A percentile compares a stretch with the other conserved stretches of the same genome.
Conservation (phyloP, 35 echinoderm and acorn worm species). For the Apostichopus japonicus region DNA sequence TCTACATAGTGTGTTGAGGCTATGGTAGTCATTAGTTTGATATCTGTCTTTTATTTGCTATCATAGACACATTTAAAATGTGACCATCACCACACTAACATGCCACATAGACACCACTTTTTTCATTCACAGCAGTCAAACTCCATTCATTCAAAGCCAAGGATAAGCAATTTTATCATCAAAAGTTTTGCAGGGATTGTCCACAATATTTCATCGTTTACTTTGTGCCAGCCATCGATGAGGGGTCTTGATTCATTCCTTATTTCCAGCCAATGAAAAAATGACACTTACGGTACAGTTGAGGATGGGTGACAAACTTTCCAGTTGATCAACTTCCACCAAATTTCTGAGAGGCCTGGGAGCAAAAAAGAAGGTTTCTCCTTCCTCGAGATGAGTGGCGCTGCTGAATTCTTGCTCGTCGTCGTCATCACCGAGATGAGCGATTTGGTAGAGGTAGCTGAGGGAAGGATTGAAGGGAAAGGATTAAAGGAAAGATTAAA, state of each 20-base stretch:
- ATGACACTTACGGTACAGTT: constrained; percentile 66
- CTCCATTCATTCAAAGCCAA: not conserved
- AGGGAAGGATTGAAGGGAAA: not conserved
- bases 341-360: constrained; percentile 91
- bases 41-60: no score
- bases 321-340: constrained; percentile 89
- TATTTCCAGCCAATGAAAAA: no score
- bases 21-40: no score
- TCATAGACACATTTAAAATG: no score
- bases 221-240: not conserved
- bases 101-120: no score
- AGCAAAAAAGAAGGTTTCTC: constrained; percentile 99
- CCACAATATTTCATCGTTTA: constrained; percentile 34
- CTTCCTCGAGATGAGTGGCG: constrained; percentile 94
- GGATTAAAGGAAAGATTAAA: no score
- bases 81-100: no score
- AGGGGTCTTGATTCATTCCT: not conserved
- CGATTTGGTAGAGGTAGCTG: constrained; percentile 94
- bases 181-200: constrained; percentile 1
- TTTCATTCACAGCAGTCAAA: no score
- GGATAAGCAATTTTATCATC: not conserved
- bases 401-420: constrained; percentile 97
- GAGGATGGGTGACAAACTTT: constrained; percentile 91
- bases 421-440: constrained; percentile 95
- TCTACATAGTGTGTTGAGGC: no score